These are phyloP conservation scores for Xenopus laevis DNA, from an alignment of 2,113 vertebrate genomes.

Conservation along the genomic window DNA sequence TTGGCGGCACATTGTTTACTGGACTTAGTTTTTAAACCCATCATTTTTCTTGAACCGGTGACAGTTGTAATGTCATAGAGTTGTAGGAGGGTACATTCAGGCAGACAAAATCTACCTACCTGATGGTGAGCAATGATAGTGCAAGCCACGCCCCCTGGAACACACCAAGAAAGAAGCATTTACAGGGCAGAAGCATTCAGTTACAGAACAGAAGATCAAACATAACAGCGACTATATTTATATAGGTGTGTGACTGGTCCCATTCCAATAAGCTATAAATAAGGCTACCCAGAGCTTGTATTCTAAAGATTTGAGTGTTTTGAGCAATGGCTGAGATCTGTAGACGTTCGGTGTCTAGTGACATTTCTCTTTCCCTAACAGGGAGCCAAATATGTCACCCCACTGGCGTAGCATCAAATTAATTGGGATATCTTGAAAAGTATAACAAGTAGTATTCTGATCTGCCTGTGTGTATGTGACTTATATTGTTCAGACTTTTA, in stretches of 20 bases:
- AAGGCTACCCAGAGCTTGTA: too few relatives aligned
- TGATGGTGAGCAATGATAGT: background rate
- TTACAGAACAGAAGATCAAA: background rate
- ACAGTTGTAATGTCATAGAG: too few relatives aligned
- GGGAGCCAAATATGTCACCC: background rate
- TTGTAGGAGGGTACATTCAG: too few relatives aligned
- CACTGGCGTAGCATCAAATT: background rate
- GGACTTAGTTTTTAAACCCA: too few relatives aligned
- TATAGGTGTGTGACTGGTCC: too few relatives aligned
- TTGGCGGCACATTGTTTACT: too few relatives aligned
- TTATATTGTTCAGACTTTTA: too few relatives aligned
- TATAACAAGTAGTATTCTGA: background rate
- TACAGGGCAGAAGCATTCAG: constrained; percentile 1
- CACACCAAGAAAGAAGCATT: background rate
- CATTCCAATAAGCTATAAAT: too few relatives aligned
- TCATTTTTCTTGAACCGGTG: too few relatives aligned
- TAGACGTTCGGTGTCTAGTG: background rate
- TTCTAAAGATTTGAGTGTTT: too few relatives aligned
- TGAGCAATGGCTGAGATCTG: background rate
- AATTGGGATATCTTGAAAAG: background rate
- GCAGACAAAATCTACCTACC: background rate
- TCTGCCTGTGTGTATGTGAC: too few relatives aligned
- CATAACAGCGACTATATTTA: too few relatives aligned
- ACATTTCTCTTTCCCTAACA: background rate
- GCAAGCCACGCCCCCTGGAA: background rate